Evolutionary conservation across 1,140 invertebrate species (phyloP), one percentile per base, ranked within the genome.

Genomic region (Drosophila mojavensis): DNA sequence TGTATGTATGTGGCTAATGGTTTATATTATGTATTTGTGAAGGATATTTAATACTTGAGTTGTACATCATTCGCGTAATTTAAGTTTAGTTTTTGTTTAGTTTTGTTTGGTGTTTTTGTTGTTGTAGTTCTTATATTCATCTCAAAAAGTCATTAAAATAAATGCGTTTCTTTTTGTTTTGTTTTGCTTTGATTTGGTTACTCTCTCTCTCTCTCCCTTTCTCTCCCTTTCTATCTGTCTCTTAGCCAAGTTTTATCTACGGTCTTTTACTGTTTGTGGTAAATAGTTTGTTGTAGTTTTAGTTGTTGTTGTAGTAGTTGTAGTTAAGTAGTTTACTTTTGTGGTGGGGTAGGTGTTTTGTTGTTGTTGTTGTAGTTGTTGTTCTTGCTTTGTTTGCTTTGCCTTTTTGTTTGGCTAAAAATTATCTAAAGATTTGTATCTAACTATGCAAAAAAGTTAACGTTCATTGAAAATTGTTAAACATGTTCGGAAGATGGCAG

Each of bases 111-210:
- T 77, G 51, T 62, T 53, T 61, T 13, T 39, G 11, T 39, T 17
- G 10, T 11, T 50, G 61, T 54, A 11, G 10, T 36, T 36, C 9
- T 72, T 77, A 60, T 60, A 69, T 78, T 73, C 61, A 66, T 79
- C 66, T 88, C 77, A 89, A 88, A 88, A 89, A 70, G 77, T 88
- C 74, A 90, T 84, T 83, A 89, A 88, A 88, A 88, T 88, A 88
- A 88, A 88, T 88, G 84, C 84, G 81, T 84, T 88, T 88, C 72
- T 79, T 88, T 88, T 88, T 88, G 84, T 89, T 84, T 82, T 66
- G 68, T 68, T 70, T 59, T 73, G 62, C 58, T 72, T 36, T 39
- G 36, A 0, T 39, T 39, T 39, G 11, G 3, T 39, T 30, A 6
- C 0, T 30, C 28, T 30, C 28, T 30, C 28, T 5, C 4, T 6